phyloP scores from a whole-genome alignment of 1,140 invertebrate species.

The Drosophila lacteicornis region DNA sequence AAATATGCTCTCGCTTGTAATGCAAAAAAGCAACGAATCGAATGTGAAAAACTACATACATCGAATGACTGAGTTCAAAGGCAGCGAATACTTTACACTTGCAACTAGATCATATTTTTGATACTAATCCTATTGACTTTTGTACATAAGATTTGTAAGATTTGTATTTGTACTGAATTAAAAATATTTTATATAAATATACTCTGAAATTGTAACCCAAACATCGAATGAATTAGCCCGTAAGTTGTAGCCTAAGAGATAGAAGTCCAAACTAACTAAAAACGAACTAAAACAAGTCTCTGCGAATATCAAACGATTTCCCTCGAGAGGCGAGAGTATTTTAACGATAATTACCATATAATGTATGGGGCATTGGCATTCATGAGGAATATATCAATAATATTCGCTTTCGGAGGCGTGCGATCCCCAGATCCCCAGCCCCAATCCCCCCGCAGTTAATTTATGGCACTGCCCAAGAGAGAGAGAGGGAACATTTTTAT shows the following conservation, averaged over 20 bases:
- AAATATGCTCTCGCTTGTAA: conserved; percentile 22
- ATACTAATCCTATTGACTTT: conserved; percentile 44
- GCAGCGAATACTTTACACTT: conserved; percentile 67
- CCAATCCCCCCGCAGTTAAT: conserved; percentile 38
- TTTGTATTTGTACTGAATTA: conserved; percentile 17
- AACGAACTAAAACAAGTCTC: conserved; percentile 11
- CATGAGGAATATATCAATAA: conserved; percentile 48
- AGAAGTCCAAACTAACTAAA: not conserved
- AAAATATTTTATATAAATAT: conserved; percentile 21
- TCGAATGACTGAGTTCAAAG: conserved; percentile 70
- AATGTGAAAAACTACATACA: conserved; percentile 59
- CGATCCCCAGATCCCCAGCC: not conserved
- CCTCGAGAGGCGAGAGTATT: conserved; percentile 33
- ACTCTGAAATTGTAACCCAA: conserved; percentile 34
- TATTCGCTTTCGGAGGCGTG: conserved; percentile 57
- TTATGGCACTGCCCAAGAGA: conserved; percentile 47
- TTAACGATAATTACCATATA: conserved; percentile 58
- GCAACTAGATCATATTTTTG: conserved; percentile 37
- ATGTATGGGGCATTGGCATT: conserved; percentile 44
- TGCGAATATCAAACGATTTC: conserved; percentile 23
- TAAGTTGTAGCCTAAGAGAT: conserved; percentile 28
- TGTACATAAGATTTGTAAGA: conserved; percentile 45
- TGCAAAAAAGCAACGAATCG: conserved; percentile 61
- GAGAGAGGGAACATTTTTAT: conserved; percentile 51
- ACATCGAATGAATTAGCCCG: conserved; percentile 39